phyloP scores from a whole-genome alignment of 37 sponge, comb jelly and placozoan species.

The Agelas oroides region DNA sequence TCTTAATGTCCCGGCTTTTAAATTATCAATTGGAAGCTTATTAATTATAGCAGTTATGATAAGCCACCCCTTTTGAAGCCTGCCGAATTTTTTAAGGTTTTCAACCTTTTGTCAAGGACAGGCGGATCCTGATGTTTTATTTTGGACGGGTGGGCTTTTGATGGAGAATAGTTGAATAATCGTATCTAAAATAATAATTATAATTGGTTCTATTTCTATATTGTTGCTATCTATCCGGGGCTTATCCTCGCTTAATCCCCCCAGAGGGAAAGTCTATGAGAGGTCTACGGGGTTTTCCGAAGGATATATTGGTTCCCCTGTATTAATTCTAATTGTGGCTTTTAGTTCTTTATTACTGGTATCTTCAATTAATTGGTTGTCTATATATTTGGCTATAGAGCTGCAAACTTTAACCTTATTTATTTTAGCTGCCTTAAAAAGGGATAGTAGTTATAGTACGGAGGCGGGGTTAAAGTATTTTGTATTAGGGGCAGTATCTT shows the following conservation, averaged over 20 bases:
- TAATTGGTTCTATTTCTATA: conserved; percentile 60
- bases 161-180: conserved; percentile 50
- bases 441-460: conserved; percentile 64
- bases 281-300: neutral
- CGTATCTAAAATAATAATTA: conserved; percentile 50
- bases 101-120: too few relatives aligned
- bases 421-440: conserved; percentile 64
- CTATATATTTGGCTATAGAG: conserved; percentile 76
- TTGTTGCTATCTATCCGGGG: conserved; percentile 50
- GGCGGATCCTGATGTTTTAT: neutral
- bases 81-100: too few relatives aligned
- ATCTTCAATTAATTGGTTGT: conserved; percentile 72
- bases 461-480: conserved; percentile 78
- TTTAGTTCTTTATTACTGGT: conserved; percentile 76
- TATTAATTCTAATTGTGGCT: conserved; percentile 64
- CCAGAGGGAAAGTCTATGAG: too few relatives aligned
- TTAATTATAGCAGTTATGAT: conserved; percentile 9
- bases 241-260: too few relatives aligned
- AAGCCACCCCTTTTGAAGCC: too few relatives aligned
- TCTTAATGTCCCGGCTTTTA: conserved; percentile 39
- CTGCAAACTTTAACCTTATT: conserved; percentile 69
- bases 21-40: conserved; percentile 42
- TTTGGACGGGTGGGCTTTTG: conserved; percentile 39
- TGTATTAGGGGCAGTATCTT: conserved; percentile 74
- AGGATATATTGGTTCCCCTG: neutral